Evolutionary conservation across 2,888 invertebrate genomes (phyloP), one percentile per base, ranked within the genome.

Genomic region (Tribolium freemani): DNA sequence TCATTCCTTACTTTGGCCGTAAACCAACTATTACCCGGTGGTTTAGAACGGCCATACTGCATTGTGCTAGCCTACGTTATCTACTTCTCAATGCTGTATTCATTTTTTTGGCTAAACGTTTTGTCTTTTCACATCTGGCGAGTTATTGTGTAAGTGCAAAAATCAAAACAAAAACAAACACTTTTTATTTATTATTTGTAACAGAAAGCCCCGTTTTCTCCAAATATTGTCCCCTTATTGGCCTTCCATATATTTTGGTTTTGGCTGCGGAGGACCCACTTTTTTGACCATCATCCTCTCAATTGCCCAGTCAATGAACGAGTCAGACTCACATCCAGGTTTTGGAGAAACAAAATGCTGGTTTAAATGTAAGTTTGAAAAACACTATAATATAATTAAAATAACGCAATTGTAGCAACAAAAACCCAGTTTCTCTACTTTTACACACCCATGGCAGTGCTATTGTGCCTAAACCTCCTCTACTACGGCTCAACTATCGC

Each of bases 91-190:
- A 91, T 92, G 87, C 86, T 93, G 82, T 89, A 90, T 1, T 89
- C 91, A n/a, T 93, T 93, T 85, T 92, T 92, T 82, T 93, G 93
- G 93, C 86, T 93, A 85, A 92, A 92, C 80, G 87, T 92, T 4
- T 89, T 92, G 20, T 89, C 91, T 44, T 90, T 92, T 76, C 92
- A 93, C 81, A 89, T 93, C 64, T 93, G 90, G 88, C 88, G 90
- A 78, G 88, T 88, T 9, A 90, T 90, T 1, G 87, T 90, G 93
- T 93, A 87, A 90, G 92, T 89, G 79, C 58, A 50, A 6, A 10
- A 11, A 50, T 3, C 21, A 51, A 38, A 11, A 8, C 20, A 51
- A 11, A 38, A 38, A 46, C 8, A 31, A 30, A 46, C 8, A 38
- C 3, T 38, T 3, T 38, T n/a, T 38, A n/a, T n/a, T n/a, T n/a